Base-by-base conservation (phyloP, 1,140 invertebrate species). In the Zelostemma sp. region DNA sequence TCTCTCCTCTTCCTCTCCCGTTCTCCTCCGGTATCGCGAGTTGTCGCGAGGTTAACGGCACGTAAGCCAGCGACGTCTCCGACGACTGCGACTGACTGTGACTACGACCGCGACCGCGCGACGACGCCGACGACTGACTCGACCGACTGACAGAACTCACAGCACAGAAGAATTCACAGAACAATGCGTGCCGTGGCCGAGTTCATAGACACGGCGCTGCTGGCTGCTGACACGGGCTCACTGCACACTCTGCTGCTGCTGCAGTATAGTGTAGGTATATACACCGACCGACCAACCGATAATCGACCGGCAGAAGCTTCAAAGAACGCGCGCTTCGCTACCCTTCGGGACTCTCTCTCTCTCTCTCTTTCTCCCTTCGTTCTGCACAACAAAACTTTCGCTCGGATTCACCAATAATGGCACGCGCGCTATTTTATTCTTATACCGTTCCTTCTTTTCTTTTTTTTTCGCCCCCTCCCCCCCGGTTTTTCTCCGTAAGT, bases 161-260 rank as follows among this genome's bases (percentile, higher is more conserved):
- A n/a, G n/a, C n/a, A n/a, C n/a, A n/a, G n/a, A n/a, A n/a, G n/a
- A n/a, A n/a, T n/a, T n/a, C n/a, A 66, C 63, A 59, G 56, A 35
- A 55, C 54, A 47, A 57, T 46, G 51, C 62, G 62, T 55, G 61
- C 61, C 14, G 53, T 53, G 35, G 47, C 49, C 54, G 62, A 35
- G 63, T 66, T 66, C 63, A 66, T 59, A 59, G 55, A 66, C 62
- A 66, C 63, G 55, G 63, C 63, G 63, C 63, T 56, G 58, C 63
- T 56, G 50, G 9, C 35, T 9, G 9, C 35, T 38, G 28, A 11
- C 11, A n/a, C n/a, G n/a, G n/a, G n/a, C n/a, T n/a, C n/a, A n/a
- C n/a, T n/a, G n/a, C n/a, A n/a, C n/a, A n/a, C n/a, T n/a, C n/a
- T n/a, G n/a, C n/a, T n/a, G n/a, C n/a, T n/a, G n/a, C n/a, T n/a